Evolutionary conservation across 2,888 invertebrate species (phyloP).

Genomic region (Folsomia candida): DNA sequence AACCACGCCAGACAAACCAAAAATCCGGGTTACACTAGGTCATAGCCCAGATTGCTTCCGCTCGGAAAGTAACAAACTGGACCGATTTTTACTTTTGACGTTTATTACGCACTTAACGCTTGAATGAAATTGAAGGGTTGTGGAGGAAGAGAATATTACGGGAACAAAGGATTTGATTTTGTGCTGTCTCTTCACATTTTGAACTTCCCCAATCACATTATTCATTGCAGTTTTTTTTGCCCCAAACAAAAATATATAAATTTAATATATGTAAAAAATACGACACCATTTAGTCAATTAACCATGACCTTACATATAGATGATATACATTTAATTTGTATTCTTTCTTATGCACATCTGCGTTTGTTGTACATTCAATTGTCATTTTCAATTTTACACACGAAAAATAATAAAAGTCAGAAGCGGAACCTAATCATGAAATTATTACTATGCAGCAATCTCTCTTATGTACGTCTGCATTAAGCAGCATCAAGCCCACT

Average conservation of each 20-base stretch:
- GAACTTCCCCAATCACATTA: not conserved
- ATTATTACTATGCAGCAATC: not conserved
- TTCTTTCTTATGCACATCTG: not conserved
- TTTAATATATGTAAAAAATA: not conserved
- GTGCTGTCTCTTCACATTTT: not conserved
- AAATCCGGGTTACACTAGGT: slow-evolving; percentile 30
- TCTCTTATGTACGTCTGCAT: no score
- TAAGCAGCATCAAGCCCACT: no score
- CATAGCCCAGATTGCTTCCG: slow-evolving; percentile 30
- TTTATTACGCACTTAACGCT: slow-evolving; percentile 14
- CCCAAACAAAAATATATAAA: no score
- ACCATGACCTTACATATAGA: not conserved
- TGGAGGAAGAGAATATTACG: not conserved
- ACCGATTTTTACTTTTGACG: slow-evolving; percentile 2
- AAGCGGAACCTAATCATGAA: slow-evolving; percentile 15
- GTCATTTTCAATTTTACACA: not conserved
- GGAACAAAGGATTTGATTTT: not conserved
- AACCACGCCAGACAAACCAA: slow-evolving; percentile 16
- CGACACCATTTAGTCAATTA: not conserved
- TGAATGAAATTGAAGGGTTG: slow-evolving; percentile 6
- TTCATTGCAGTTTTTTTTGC: no score
- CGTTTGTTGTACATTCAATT: no score
- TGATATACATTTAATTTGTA: not conserved
- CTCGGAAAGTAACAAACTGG: slow-evolving; percentile 4
- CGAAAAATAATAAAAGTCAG: slow-evolving; percentile 1